Evolutionary conservation across 2,888 invertebrate genomes (phyloP), one percentile per base, ranked within the genome.

Genomic region (Drosophila helvetica): DNA sequence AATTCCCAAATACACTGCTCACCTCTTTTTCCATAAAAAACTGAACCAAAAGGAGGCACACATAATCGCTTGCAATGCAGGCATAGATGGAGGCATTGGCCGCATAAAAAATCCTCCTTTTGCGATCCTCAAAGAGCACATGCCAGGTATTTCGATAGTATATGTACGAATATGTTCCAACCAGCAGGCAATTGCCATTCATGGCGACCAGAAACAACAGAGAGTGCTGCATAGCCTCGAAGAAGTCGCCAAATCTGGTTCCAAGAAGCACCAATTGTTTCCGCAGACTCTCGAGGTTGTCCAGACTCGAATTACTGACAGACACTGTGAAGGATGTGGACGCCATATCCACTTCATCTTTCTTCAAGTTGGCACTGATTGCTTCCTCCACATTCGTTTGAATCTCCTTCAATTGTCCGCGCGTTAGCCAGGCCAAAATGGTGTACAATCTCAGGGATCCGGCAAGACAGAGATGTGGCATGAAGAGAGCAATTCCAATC

Each of bases 401-500:
- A 3, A 86, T 38, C 10, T 74, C 56, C 0, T 33, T 12, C 17
- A 91, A 30, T 10, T 88, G 76, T 7, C 55, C 57, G 1, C 78
- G 66, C 1, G 79, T 61, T 1, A 91, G 45, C 86, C 89, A 91
- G 10, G 77, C 72, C 17, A 79, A 42, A 6, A 55, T 65, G 48
- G 52, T 64, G 38, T 77, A 89, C n/a, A 86, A 56, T 15, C 79
- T 70, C 33, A 86, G 12, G 1, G 84, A 66, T 1, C 89, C 87
- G 7, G 85, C 87, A 2, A 91, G 61, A 7, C 79, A 61, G 27
- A 88, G 74, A 38, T 91, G 92, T 0, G 91, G 91, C 43, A 91
- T 59, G 46, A 90, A 90, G 15, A 91, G 74, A 1, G 90, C 92
- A 12, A 72, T 9, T 5, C 71, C 80, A 5, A 90, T 75, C 82